Evolutionary conservation across 2,888 invertebrate genomes (phyloP).

Genomic region (Sepiola atlantica): DNA sequence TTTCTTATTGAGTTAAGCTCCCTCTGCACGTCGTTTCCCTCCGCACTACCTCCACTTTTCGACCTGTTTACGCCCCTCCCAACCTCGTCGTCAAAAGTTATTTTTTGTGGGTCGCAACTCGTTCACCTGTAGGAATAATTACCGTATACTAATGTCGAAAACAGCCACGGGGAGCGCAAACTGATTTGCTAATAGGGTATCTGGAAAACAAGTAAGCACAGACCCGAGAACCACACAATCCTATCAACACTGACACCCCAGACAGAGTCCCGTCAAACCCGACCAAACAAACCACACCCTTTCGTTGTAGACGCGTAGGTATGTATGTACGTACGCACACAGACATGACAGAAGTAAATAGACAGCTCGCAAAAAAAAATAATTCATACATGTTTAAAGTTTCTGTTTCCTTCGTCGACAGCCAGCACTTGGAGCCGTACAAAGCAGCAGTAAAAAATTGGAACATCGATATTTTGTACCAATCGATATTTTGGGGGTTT

Average conservation of each 20-base stretch:
- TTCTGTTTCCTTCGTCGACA: too few relatives aligned
- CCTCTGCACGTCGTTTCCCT: neutral
- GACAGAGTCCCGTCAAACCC: neutral
- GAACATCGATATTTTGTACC: too few relatives aligned
- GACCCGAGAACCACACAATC: neutral
- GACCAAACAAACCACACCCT: neutral
- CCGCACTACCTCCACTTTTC: too few relatives aligned
- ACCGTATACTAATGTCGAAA: neutral
- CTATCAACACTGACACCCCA: neutral
- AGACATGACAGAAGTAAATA: too few relatives aligned
- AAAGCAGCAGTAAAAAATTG: too few relatives aligned
- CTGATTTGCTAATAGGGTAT: neutral
- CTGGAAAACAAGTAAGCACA: neutral
- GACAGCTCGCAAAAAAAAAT: too few relatives aligned
- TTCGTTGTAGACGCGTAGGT: too few relatives aligned
- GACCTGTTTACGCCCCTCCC: neutral
- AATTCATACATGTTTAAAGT: too few relatives aligned
- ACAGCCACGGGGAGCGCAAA: neutral
- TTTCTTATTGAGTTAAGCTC: neutral
- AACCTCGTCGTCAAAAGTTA: neutral
- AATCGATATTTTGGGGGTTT: too few relatives aligned
- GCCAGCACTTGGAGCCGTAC: too few relatives aligned
- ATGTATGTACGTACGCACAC: too few relatives aligned
- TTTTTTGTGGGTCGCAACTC: neutral
- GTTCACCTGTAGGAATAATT: conserved; percentile 8